Base-by-base conservation (phyloP, 2,888 invertebrate genomes). In the Bedellia somnulentella region DNA sequence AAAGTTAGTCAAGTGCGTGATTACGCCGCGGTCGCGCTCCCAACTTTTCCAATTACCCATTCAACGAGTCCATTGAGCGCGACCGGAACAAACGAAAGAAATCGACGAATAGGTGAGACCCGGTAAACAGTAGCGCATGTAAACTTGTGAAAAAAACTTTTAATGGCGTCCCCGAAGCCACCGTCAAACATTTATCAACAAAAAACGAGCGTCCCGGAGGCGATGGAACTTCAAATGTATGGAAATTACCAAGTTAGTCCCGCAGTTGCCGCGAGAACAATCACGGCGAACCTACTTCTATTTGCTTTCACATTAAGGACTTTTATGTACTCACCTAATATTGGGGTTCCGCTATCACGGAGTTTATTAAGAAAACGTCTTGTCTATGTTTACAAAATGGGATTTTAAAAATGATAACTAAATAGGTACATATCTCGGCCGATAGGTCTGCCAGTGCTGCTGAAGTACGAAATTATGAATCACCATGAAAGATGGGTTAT, bases 171-270 rank as follows among this genome's bases (percentile, higher is more conserved):
- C 70, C 71, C 59, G 61, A 70, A 71, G 75, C 68, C 73, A 59
- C 70, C 71, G 75, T 71, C 73, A 75, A 75, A 73, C 73, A 73
- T 73, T 73, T 75, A 73, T 75, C 75, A 75, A 75, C 73, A 75
- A 73, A 73, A 73, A 73, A 73, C 66, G 71, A 73, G 71, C 71
- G 70, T 73, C 71, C 73, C 75, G 70, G 70, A 71, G 75, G 73
- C 73, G 73, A 73, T 70, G 61, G 70, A 75, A 73, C 73, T 73
- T 71, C 64, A 73, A 73, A 75, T 75, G 71, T 75, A 75, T 75
- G 75, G 71, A 75, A 73, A 75, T 75, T 75, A 73, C 73, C 71
- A 63, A 73, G 71, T 68, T 73, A 71, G 70, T 58, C n/a, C n/a
- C n/a, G n/a, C n/a, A n/a, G n/a, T n/a, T n/a, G 60, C 64, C 73